Conservation (phyloP, 2,888 invertebrate genomes). For the Clistopyga incitator region DNA sequence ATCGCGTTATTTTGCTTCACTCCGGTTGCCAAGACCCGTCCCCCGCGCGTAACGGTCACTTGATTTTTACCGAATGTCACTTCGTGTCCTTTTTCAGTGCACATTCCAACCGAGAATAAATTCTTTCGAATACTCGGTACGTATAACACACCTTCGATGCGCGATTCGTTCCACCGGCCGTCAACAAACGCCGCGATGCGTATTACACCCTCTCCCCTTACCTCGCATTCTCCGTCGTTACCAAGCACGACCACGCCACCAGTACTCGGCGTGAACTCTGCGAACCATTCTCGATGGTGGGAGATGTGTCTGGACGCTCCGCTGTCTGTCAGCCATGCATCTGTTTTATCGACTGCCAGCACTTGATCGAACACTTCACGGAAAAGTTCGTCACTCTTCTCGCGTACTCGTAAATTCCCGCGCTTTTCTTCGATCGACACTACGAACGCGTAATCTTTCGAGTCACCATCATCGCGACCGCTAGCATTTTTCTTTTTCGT, state of each 20-base stretch:
- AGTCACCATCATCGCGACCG: not conserved
- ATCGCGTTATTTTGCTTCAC: too few relatives aligned
- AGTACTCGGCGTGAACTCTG: slow-evolving; percentile 13
- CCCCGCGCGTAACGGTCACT: too few relatives aligned
- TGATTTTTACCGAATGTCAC: too few relatives aligned
- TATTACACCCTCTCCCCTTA: slow-evolving; percentile 43
- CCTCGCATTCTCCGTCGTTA: slow-evolving; percentile 38
- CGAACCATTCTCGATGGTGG: slow-evolving; percentile 45
- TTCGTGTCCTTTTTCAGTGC: too few relatives aligned
- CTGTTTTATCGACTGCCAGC: slow-evolving; percentile 6
- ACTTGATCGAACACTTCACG: not conserved
- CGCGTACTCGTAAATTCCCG: not conserved
- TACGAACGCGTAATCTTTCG: slow-evolving; percentile 15
- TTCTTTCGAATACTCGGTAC: too few relatives aligned
- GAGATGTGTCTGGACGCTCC: slow-evolving; percentile 46
- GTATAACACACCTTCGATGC: too few relatives aligned
- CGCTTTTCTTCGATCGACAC: not conserved
- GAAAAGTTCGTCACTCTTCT: not conserved
- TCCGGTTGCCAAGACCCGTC: too few relatives aligned
- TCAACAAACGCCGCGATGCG: slow-evolving; percentile 41
- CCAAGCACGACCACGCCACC: slow-evolving; percentile 52
- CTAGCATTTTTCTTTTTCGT: not conserved
- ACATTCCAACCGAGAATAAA: too few relatives aligned
- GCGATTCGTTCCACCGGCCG: slow-evolving; percentile 27
- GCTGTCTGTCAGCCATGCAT: slow-evolving; percentile 54